Evolutionary conservation across 2,113 vertebrate genomes (phyloP), one percentile per base, ranked within the genome.

Genomic region (Xenopus borealis): DNA sequence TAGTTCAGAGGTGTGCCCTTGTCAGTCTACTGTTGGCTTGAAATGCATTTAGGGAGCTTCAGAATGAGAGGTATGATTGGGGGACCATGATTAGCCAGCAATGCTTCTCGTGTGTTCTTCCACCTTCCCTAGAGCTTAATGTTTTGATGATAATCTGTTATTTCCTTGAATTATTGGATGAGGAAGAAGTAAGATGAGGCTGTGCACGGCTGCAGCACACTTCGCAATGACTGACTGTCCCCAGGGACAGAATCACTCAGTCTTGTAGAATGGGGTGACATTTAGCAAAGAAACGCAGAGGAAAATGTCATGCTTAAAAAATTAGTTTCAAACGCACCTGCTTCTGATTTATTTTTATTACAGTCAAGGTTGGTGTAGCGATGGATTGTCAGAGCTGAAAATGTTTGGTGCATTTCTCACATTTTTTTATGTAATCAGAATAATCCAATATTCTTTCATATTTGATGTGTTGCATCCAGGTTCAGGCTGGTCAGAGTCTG

Each of bases 301-400:
- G 90, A 83, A 91, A 92, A 93, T 92, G 91, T 90, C 90, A 91
- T 88, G 84, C 88, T 89, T 92, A 92, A 93, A 93, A 92, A 91
- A 93, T 92, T 90, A 91, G 89, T 89, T 92, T 91, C 86, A 91
- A 91, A 90, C 50, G 79, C 86, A 87, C 85, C 87, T 79, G 72
- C 85, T 89, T 83, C 81, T 85, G 89, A 92, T 92, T 91, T 91
- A 90, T 93, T 91, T 88, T 90, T 90, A 90, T 91, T 89, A 83
- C 84, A 85, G 82, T 88, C 88, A 72, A 85, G 79, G 88, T 87
- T 86, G 84, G 81, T 88, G 84, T 82, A 71, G 83, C 90, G 90
- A 93, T 92, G 87, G 88, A 93, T 91, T 87, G 88, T 86, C 84
- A 86, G 81, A 81, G 82, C 83, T 86, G 87, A 78, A 86, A 87